Evolutionary conservation across 2,113 vertebrate genomes (phyloP), one percentile per base, ranked within the genome.

Genomic region (Alethe diademata): DNA sequence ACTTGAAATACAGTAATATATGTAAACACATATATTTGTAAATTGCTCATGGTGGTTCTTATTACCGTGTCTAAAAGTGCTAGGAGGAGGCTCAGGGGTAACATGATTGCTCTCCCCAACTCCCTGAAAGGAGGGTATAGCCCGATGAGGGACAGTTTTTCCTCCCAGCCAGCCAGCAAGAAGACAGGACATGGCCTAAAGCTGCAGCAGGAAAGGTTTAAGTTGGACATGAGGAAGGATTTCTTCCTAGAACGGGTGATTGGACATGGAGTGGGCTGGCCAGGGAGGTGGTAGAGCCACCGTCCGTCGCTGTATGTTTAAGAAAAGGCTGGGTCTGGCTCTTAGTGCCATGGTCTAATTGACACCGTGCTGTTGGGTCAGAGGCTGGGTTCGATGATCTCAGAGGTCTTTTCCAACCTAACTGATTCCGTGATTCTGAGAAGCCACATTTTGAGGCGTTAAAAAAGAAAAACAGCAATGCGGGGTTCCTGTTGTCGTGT

Each of bases 401-500:
- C 33, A 29, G 51, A 74, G 15, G 28, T 38, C 20, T 31, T 53
- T 67, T 66, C 24, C 19, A 25, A 47, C 24, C n/a, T 19, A 43
- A 58, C 0, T 12, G 45, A 25, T 45, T 36, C 12, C 24, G 43
- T 19, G 23, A 38, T 25, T 67, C n/a, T 40, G 38, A 45, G 38
- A 53, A 45, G 4, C 11, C 6, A 7, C 3, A 11, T 76, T 85
- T 33, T 42, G 43, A 65, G 23, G 20, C 1, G 3, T 33, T 9
- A 26, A 42, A n/a, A 43, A 50, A 12, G 7, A 12, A 33, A 25
- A 16, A 9, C 51, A 4, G 4, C 28, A 53, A 36, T 38, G 72
- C 0, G 0, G 3, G 5, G 18, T 5, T 89, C 20, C 38, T 17
- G 9, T 7, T n/a, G 8, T 4, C 9, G 5, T 18, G 12, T 17